Conservation (phyloP, 2,113 vertebrate genomes). For the Asarcornis scutulata region DNA sequence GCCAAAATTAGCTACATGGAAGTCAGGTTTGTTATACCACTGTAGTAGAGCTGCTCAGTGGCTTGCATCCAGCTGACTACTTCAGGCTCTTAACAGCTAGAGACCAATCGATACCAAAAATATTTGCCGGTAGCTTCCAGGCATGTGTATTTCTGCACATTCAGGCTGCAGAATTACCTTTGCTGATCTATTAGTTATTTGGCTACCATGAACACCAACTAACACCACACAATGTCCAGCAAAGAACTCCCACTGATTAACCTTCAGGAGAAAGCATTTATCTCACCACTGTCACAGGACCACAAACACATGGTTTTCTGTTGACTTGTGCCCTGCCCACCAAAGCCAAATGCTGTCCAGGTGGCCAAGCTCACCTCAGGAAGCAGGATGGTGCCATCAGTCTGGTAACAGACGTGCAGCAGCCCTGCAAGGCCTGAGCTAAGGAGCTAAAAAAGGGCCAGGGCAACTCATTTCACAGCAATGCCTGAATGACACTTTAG, state of each 20-base stretch:
- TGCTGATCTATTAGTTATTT: not conserved
- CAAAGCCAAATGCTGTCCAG: accelerated
- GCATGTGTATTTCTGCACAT: not conserved
- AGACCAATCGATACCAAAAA: not conserved
- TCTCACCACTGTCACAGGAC: not conserved
- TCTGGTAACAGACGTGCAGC: not conserved
- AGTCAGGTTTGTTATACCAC: not conserved
- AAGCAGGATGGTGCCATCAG: accelerated
- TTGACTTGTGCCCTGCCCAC: not conserved
- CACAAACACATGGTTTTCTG: not conserved
- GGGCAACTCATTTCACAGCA: not conserved
- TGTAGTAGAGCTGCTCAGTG: not conserved
- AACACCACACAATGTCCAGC: not conserved
- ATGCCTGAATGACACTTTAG: not conserved
- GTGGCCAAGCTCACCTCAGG: not conserved
- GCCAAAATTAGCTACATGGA: not conserved
- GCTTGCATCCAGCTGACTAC: not conserved
- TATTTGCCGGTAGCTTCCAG: not conserved
- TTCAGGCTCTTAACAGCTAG: not conserved
- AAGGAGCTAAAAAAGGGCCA: not conserved
- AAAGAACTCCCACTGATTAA: not conserved
- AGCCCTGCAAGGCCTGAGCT: not conserved
- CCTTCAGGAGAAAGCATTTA: not conserved
- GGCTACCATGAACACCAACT: not conserved
- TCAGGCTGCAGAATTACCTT: not conserved